Percentiles rank a stretch among this genome's conserved stretches.
phyloP scores from a whole-genome alignment of 2,888 invertebrate species.

The Machimus rusticus region DNA sequence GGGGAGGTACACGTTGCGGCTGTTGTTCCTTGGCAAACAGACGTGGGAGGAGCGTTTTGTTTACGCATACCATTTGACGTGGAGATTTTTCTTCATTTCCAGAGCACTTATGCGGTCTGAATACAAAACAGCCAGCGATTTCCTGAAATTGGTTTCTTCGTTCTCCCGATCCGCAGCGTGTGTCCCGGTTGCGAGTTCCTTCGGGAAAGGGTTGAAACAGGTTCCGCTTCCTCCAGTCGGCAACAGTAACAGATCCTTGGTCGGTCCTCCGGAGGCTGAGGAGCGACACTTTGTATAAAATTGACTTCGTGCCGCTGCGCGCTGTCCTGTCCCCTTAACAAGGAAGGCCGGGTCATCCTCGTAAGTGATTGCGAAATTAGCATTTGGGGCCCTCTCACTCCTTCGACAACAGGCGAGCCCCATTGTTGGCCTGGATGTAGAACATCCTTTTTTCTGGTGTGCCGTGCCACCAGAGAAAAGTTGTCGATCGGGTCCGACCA shows the following conservation, averaged over 20 bases:
- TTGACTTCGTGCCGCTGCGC: conserved; percentile 10
- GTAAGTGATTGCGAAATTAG: conserved; percentile 23
- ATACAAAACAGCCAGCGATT: background rate
- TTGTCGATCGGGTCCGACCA: background rate
- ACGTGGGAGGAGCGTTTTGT: background rate
- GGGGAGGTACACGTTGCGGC: background rate
- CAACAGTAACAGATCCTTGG: conserved; percentile 13
- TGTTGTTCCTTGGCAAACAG: conserved; percentile 15
- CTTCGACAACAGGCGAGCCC: background rate
- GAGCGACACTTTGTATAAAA: background rate
- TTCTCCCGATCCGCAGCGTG: background rate
- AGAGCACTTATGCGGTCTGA: background rate
- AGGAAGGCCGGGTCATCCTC: conserved; percentile 44
- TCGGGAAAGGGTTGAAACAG: background rate
- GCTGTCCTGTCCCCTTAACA: conserved; percentile 29
- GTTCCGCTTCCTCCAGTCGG: background rate
- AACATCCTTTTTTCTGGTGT: conserved; percentile 28
- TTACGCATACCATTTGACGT: conserved; percentile 17
- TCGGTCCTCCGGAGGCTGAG: background rate
- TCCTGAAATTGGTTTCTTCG: background rate
- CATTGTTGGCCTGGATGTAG: conserved; percentile 17
- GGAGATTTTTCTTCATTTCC: conserved; percentile 33
- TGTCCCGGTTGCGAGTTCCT: background rate
- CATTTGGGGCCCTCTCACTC: conserved; percentile 31
- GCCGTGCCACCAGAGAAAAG: background rate